A percentile compares a stretch with the other conserved stretches of the same genome.
phyloP scores from a whole-genome alignment of 2,888 invertebrate species.

The Halocaridina rubra region DNA sequence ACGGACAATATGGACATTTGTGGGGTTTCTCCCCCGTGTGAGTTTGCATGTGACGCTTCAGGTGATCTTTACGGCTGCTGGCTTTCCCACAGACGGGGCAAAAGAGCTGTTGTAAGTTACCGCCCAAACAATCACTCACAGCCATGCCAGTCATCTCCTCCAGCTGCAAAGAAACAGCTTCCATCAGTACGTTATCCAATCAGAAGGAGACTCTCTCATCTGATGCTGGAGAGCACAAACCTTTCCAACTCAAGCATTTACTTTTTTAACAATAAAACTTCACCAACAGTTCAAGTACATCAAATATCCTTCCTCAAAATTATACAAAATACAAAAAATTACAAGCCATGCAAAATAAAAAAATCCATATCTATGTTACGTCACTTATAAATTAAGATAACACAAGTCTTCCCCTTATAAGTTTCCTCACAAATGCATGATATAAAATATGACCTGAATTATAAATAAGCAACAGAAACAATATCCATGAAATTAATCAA shows the following conservation, averaged over 20 bases:
- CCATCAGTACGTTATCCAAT: constrained; percentile 30
- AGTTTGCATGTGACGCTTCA: constrained; percentile 57
- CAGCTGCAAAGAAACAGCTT: constrained; percentile 59
- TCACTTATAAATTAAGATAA: no score
- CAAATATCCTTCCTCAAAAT: not conserved
- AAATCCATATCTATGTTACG: no score
- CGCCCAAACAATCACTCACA: constrained; percentile 33
- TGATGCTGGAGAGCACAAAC: not conserved
- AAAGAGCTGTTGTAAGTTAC: constrained; percentile 37
- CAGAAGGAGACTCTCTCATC: not conserved
- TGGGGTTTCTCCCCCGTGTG: constrained; percentile 60
- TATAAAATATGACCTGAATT: no score
- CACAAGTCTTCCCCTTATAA: no score
- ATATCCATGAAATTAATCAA: no score
- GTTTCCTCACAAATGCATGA: no score
- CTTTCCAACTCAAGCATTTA: not conserved
- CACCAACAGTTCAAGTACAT: not conserved
- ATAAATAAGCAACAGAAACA: no score
- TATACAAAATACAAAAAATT: not conserved
- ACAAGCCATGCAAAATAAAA: no score
- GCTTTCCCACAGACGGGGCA: constrained; percentile 56
- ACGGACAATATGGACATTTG: constrained; percentile 54
- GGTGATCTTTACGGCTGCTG: constrained; percentile 59
- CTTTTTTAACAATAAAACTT: not conserved
- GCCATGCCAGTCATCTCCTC: constrained; percentile 33